Conservation (phyloP, 2,888 invertebrate genomes). For the Acanthosepion pharaonis region DNA sequence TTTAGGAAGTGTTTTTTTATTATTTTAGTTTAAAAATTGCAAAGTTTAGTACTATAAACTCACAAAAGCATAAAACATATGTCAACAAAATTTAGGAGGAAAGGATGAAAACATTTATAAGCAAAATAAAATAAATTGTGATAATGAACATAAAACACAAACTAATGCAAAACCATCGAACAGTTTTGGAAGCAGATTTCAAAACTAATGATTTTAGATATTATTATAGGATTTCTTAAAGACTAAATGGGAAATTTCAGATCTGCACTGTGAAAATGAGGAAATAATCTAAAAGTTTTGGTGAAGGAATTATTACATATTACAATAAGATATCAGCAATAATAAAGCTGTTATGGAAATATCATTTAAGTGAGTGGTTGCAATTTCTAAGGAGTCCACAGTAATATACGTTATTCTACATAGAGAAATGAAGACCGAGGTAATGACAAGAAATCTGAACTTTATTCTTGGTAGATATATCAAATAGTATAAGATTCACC, state of each 20-base stretch:
- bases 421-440: neutral
- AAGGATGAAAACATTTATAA: too few relatives aligned
- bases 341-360: too few relatives aligned
- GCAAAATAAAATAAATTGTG: neutral
- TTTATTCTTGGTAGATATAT: neutral
- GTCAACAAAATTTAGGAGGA: too few relatives aligned
- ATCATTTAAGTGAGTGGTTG: neutral
- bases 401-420: neutral
- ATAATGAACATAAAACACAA: neutral
- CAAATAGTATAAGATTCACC: neutral
- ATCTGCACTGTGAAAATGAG: neutral
- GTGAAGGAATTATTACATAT: too few relatives aligned
- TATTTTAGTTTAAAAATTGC: too few relatives aligned
- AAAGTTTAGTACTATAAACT: too few relatives aligned
- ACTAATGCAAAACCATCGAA: neutral
- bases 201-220: neutral
- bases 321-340: too few relatives aligned
- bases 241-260: neutral
- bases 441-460: neutral
- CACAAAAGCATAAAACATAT: too few relatives aligned
- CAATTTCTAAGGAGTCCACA: neutral
- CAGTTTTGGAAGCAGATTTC: neutral
- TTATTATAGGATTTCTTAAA: neutral
- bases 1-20: too few relatives aligned
- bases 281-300: too few relatives aligned